Conservation (phyloP, 2,888 invertebrate species). For the Pristionchus mayeri region DNA sequence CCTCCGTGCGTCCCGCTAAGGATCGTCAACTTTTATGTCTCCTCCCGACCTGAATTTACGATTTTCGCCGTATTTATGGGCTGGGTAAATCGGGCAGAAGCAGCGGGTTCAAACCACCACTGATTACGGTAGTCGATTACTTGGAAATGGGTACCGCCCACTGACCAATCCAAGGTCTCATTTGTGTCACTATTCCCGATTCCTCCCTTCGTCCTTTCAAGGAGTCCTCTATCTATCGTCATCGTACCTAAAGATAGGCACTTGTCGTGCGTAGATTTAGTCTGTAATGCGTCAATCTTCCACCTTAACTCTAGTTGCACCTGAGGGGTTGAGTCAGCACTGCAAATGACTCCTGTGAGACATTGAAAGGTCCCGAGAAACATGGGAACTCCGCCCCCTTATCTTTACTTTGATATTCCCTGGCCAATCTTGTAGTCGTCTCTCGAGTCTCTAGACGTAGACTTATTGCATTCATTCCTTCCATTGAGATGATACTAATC, state of each 20-base stretch:
- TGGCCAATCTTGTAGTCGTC: too few species aligned
- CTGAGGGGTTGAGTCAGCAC: slow-evolving; percentile 8
- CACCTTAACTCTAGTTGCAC: background rate
- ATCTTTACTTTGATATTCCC: slow-evolving; percentile 29
- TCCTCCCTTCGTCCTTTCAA: too few species aligned
- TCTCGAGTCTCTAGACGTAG: too few species aligned
- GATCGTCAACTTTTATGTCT: slow-evolving; percentile 6
- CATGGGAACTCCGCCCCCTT: background rate
- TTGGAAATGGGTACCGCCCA: slow-evolving; percentile 16
- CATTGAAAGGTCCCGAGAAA: slow-evolving; percentile 29
- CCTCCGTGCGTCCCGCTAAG: background rate
- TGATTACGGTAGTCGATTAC: slow-evolving; percentile 4
- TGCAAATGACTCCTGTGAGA: slow-evolving; percentile 1
- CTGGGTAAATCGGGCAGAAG: background rate
- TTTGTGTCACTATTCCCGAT: background rate
- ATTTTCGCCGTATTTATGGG: background rate
- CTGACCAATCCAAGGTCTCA: background rate
- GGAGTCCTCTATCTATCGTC: too few species aligned
- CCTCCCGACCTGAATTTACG: background rate
- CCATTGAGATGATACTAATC: background rate
- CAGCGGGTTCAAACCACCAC: background rate
- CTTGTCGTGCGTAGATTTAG: background rate
- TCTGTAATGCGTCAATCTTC: background rate
- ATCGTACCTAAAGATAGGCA: background rate
- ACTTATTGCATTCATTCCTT: background rate